phyloP scores from a whole-genome alignment of 2,888 invertebrate genomes.

The Beris morrisii region DNA sequence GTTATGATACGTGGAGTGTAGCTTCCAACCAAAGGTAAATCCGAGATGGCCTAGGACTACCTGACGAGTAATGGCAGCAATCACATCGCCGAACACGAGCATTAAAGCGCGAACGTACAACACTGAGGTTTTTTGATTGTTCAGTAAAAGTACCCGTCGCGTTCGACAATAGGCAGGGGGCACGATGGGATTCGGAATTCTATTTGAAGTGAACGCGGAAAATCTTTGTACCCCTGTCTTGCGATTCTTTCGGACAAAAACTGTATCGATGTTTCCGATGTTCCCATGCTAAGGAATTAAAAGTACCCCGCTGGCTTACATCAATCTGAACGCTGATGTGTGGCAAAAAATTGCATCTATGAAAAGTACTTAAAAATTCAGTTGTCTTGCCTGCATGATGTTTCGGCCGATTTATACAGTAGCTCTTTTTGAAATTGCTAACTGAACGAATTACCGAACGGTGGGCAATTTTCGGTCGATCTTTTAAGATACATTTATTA shows the following conservation, averaged over 20 bases:
- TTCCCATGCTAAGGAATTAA: constrained; percentile 19
- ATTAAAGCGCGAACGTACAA: constrained; percentile 30
- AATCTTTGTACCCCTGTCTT: not conserved
- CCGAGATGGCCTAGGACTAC: constrained; percentile 28
- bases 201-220: constrained; percentile 9
- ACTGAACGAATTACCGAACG: too few species aligned
- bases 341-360: not conserved
- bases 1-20: not conserved
- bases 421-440: too few species aligned
- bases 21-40: constrained; percentile 25
- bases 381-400: too few species aligned
- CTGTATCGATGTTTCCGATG: constrained; percentile 8
- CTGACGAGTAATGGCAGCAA: constrained; percentile 31
- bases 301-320: constrained; percentile 25
- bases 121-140: constrained; percentile 22
- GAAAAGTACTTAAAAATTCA: too few species aligned
- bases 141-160: constrained; percentile 23
- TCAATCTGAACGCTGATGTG: constrained; percentile 5
- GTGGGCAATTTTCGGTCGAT: too few species aligned
- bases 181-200: constrained; percentile 16
- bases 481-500: too few species aligned
- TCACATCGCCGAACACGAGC: constrained; percentile 13
- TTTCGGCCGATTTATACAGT: too few species aligned
- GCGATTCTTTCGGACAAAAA: constrained; percentile 8
- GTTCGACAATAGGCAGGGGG: constrained; percentile 27